Evolutionary conservation across 2,797 vertebrate species (phyloP).

Genomic region (Peromyscus eremicus): DNA sequence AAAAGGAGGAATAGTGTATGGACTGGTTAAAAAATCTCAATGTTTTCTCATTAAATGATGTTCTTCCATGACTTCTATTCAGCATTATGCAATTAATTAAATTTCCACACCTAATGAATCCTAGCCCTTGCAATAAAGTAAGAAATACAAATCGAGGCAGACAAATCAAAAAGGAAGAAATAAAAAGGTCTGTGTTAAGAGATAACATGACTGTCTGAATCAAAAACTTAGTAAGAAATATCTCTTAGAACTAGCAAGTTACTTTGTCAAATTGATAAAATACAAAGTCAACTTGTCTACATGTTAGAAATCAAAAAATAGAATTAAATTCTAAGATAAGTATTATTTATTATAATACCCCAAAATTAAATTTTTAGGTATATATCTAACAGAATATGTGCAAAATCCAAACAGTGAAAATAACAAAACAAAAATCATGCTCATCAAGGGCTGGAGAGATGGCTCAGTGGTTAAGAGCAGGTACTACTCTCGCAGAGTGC

Average conservation of each 20-base stretch:
- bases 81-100: not conserved
- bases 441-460: not conserved
- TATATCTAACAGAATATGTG: not conserved
- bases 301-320: conserved; percentile 8
- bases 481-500: too few species aligned
- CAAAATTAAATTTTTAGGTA: not conserved
- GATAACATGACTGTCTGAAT: not conserved
- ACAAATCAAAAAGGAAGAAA: conserved; percentile 4
- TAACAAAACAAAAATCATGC: not conserved
- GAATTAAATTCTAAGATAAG: not conserved
- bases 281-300: conserved; percentile 22
- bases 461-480: not conserved
- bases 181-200: not conserved
- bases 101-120: not conserved
- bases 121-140: not conserved
- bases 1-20: not conserved
- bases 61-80: not conserved
- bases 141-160: conserved; percentile 13
- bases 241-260: not conserved
- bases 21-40: not conserved
- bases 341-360: not conserved
- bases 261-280: not conserved
- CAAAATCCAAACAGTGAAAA: not conserved
- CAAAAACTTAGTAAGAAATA: conserved; percentile 33
- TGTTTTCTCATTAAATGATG: not conserved